Base-by-base conservation (phyloP, 2,113 vertebrate species). In the Sebastes fasciatus region DNA sequence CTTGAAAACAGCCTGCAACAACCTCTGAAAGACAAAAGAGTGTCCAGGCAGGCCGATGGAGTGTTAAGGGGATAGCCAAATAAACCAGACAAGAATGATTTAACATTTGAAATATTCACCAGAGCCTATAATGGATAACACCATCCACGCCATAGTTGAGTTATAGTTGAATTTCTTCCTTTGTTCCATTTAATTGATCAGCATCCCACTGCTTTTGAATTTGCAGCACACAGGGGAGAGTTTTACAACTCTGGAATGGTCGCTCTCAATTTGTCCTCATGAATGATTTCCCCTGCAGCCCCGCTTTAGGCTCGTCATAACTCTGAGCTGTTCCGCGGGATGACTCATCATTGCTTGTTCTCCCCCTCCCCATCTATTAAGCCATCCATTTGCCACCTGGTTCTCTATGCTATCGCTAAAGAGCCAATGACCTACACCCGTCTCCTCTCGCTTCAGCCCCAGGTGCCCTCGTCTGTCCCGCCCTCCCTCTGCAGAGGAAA, bases 251-350 rank as follows among this genome's bases (percentile, higher is more conserved):
- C 79, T 79, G 73, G 85, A 88, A 91, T 75, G 19, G 69, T 81
- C 66, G 49, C 63, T 89, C 77, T 87, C 64, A 83, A 54, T 90
- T 93, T 92, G 85, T 92, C 75, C 83, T 86, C 87, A 80, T 92
- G 85, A 94, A 82, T 88, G 80, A 87, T 93, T 87, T 79, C 72
- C 34, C 80, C 77, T 76, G 70, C 76, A 86, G 76, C 43, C 77
- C 57, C 67, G 51, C 75, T 90, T 73, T 74, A 74, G 74, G 87
- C 77, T 66, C n/a, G 42, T 83, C 82, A 84, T 93, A 93, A 89
- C 88, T 89, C 86, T 73, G 80, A 82, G 68, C 74, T 52, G 0
- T 51, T 62, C 77, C 42, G 70, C n/a, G 10, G 58, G 68, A 81
- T 94, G 90, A 94, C 89, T 93, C 89, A 91, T 88, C 83, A 46